Conservation (phyloP, 1,140 invertebrate genomes). For the Teleogryllus occipitalis region DNA sequence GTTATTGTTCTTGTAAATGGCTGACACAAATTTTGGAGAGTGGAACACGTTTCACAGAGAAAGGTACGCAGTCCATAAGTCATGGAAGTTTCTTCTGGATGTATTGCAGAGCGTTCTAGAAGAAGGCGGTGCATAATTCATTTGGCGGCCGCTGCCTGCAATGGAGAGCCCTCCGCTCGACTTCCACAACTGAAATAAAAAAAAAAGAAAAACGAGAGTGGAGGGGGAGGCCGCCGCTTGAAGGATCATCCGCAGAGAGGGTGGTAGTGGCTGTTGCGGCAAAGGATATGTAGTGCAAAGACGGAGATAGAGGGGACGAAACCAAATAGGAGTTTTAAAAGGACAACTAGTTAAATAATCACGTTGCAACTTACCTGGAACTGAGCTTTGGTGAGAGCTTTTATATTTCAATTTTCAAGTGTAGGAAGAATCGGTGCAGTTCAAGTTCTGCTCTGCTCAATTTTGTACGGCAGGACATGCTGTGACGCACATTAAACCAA, state of each 20-base stretch:
- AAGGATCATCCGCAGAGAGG: background rate
- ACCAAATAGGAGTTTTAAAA: too few relatives aligned
- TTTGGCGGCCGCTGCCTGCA: background rate
- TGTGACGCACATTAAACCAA: too few relatives aligned
- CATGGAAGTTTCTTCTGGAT: background rate
- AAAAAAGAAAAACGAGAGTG: background rate
- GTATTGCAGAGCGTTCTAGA: background rate
- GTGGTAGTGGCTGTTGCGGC: background rate
- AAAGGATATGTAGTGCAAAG: too few relatives aligned
- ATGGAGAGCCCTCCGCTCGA: background rate
- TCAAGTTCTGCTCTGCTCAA: too few relatives aligned
- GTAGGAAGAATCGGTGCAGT: too few relatives aligned
- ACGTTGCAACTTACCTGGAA: too few relatives aligned
- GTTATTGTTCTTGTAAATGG: background rate
- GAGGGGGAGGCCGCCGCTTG: background rate
- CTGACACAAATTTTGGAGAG: background rate
- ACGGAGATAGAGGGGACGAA: too few relatives aligned
- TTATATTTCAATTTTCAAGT: too few relatives aligned
- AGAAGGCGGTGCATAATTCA: background rate
- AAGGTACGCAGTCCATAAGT: background rate
- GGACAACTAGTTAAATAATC: too few relatives aligned
- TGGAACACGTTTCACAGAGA: background rate
- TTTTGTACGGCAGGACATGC: too few relatives aligned
- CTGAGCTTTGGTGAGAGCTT: too few relatives aligned
- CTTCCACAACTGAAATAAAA: conserved; percentile 1